Evolutionary conservation across 2,888 invertebrate species (phyloP), one percentile per base, ranked within the genome.

Genomic region (Yponomeuta sedellus): DNA sequence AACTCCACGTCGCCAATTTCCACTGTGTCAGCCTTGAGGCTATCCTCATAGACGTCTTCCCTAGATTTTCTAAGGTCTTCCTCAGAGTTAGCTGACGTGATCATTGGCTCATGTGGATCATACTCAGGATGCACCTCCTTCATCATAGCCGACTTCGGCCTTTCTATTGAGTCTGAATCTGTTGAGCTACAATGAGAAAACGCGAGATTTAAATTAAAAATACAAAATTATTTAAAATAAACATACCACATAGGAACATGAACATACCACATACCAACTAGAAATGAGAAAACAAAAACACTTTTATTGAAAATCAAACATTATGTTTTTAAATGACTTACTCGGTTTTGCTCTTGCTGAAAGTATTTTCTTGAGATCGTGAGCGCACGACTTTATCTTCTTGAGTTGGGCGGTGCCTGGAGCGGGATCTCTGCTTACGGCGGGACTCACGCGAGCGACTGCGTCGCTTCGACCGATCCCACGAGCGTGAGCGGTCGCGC

Each of bases 41-140:
- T 77, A 62, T 88, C 88, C 28, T 87, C 90, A 67, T 81, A 88
- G 5, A 85, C 80, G 65, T 90, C 90, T 63, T 89, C 90, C 58
- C 85, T 77, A 0, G 91, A 85, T 70, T 89, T 90, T 57, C 88
- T 76, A 28, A 91, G 74, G 69, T 90, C 91, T 69, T 91, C 91
- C 69, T 91, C 91, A 2, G 90, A 90, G 70, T 89, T 85, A 5
- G 91, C 91, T 0, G 91, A 91, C 1, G 91, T 91, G 70, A 91
- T 89, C 91, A 91, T 91, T 12, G 90, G 89, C 72, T 90, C 91
- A 71, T 91, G 91, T 0, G 91, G 91, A 71, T 91, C 91, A 68
- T 91, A 91, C 69, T 88, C 91, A 0, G 91, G 91, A 67, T 91
- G 91, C 11, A 77, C 74, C 68, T 91, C 91, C 69, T 90, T 91